Evolutionary conservation across 1,140 invertebrate genomes (phyloP).

Genomic region (Arion vulgaris): DNA sequence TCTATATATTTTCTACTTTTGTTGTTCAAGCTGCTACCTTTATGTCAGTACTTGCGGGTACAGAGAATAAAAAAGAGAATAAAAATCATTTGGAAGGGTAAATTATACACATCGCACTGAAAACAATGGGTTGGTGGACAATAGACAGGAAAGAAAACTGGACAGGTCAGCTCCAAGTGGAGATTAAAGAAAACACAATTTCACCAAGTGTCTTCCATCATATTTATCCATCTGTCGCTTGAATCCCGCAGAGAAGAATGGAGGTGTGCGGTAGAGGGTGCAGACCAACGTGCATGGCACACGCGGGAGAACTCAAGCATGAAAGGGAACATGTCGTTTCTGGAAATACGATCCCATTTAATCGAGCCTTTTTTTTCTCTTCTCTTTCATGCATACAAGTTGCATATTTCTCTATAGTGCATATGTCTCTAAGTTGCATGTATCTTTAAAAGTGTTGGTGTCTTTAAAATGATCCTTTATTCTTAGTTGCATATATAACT

Average conservation of each 20-base stretch:
- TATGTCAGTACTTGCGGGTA: background rate
- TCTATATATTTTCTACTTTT: background rate
- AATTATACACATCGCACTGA: conserved; percentile 1
- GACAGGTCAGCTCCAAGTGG: background rate
- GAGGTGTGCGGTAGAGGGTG: background rate
- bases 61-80: too few relatives aligned
- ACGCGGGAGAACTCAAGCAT: background rate
- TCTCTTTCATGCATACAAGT: too few relatives aligned
- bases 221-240: conserved; percentile 21
- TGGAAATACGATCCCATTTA: background rate
- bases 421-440: too few relatives aligned
- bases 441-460: too few relatives aligned
- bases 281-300: background rate
- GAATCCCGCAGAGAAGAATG: background rate
- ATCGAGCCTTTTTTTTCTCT: background rate
- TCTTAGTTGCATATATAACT: too few relatives aligned
- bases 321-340: background rate
- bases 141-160: background rate
- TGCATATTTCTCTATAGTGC: too few relatives aligned
- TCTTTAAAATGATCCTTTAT: too few relatives aligned
- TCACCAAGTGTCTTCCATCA: conserved; percentile 2
- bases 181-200: conserved; percentile 14
- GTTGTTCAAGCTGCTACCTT: background rate
- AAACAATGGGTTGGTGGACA: background rate
- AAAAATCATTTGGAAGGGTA: background rate